phyloP scores from a whole-genome alignment of 1,140 invertebrate species.

The Ditylenchus dipsaci region DNA sequence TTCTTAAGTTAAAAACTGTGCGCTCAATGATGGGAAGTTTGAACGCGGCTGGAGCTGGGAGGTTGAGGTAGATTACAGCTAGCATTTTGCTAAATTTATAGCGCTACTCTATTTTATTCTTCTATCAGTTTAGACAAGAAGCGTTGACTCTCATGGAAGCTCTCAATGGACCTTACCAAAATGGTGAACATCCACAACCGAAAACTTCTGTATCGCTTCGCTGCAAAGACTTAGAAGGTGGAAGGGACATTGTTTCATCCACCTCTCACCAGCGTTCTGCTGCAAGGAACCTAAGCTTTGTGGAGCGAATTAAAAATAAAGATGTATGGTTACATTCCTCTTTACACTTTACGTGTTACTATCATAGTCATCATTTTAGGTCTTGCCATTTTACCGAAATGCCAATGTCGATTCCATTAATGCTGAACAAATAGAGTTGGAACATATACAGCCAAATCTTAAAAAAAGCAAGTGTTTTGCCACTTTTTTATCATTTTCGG shows the following conservation, averaged over 20 bases:
- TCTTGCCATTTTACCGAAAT: not conserved
- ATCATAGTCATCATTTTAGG: not conserved
- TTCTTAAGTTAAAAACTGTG: conserved; percentile 88
- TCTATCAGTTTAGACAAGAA: conserved; percentile 72
- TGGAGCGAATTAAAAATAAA: conserved; percentile 1
- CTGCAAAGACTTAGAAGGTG: not conserved
- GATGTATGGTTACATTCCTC: not conserved
- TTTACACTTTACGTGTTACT: too few relatives aligned
- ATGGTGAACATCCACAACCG: not conserved
- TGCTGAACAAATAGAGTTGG: conserved; percentile 9
- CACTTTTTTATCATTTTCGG: too few relatives aligned
- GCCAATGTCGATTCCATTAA: not conserved
- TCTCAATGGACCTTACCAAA: conserved; percentile 78
- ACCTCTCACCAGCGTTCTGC: not conserved
- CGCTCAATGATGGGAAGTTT: conserved; percentile 53
- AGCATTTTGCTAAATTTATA: not conserved
- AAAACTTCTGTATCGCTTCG: not conserved
- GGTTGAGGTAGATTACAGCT: conserved; percentile 16
- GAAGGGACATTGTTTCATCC: conserved; percentile 3
- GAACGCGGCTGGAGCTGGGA: conserved; percentile 29
- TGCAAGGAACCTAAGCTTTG: not conserved
- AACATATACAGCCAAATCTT: not conserved
- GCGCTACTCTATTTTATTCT: not conserved
- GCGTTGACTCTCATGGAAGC: conserved; percentile 92
- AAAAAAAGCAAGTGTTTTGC: not conserved